phyloP scores from a whole-genome alignment of 2,113 vertebrate genomes.

The Crotalus helleri region DNA sequence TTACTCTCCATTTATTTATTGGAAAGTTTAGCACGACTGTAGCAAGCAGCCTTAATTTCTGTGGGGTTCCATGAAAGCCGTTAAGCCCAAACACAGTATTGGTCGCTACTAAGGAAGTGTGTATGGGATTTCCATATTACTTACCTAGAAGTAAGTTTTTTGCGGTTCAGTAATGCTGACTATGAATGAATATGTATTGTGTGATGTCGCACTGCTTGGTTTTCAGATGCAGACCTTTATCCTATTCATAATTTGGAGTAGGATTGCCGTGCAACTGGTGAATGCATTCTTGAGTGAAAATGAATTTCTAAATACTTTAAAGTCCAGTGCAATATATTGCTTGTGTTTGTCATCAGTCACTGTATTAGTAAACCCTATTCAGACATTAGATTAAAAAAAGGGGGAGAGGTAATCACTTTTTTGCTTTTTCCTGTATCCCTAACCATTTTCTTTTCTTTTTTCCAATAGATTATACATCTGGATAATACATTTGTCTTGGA shows the following conservation, averaged over 20 bases:
- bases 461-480: conserved; percentile 47
- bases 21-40: background rate
- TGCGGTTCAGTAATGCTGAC: background rate
- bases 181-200: background rate
- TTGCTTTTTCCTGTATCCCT: background rate
- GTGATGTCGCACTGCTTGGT: background rate
- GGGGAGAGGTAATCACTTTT: background rate
- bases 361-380: background rate
- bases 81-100: background rate
- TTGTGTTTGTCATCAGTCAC: background rate
- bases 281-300: background rate
- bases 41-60: background rate
- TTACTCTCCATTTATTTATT: background rate
- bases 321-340: background rate
- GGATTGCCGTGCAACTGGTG: background rate
- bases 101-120: too few species aligned
- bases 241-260: background rate
- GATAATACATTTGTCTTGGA: conserved; percentile 62
- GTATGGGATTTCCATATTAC: background rate
- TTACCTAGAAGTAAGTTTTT: background rate
- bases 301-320: background rate
- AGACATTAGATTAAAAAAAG: background rate
- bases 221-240: background rate
- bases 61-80: background rate
- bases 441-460: conserved; percentile 37